Conservation (phyloP, 2,797 vertebrate species). For the Hoplostethus mediterraneus region DNA sequence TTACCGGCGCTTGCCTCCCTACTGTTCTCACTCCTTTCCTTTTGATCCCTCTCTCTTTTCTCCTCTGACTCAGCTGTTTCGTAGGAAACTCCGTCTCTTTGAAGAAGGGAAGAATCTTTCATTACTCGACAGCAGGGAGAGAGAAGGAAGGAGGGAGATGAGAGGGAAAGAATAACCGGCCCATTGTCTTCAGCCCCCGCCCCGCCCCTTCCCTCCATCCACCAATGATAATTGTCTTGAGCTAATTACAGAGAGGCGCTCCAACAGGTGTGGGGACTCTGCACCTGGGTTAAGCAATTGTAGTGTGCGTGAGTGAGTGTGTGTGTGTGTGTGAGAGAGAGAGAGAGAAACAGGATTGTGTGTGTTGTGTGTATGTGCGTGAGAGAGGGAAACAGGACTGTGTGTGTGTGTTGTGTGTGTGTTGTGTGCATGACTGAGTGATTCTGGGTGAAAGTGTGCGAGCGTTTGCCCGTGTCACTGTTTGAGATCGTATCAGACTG, state of each 20-base stretch:
- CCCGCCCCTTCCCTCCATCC: slow-evolving; percentile 60
- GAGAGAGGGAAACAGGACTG: slow-evolving; percentile 9
- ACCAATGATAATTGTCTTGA: slow-evolving; percentile 84
- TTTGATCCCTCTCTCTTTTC: slow-evolving; percentile 78
- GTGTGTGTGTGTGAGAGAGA: not conserved
- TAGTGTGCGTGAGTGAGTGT: not conserved
- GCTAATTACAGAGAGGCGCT: slow-evolving; percentile 88
- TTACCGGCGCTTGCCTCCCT: slow-evolving; percentile 71
- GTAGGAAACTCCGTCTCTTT: slow-evolving; percentile 87
- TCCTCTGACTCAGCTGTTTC: slow-evolving; percentile 88
- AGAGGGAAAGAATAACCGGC: slow-evolving; percentile 84
- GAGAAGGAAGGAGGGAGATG: slow-evolving; percentile 78
- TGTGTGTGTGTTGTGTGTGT: slow-evolving; percentile 13
- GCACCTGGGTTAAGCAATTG: slow-evolving; percentile 83
- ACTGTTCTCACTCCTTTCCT: slow-evolving; percentile 72
- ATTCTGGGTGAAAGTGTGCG: slow-evolving; percentile 77
- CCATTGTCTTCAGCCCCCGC: slow-evolving; percentile 82
- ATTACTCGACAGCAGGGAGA: slow-evolving; percentile 84
- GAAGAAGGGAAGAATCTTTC: slow-evolving; percentile 88
- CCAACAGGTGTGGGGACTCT: slow-evolving; percentile 85
- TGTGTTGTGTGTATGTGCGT: slow-evolving; percentile 13
- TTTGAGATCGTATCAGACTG: slow-evolving; percentile 65
- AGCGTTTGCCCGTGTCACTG: slow-evolving; percentile 61
- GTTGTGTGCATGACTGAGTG: slow-evolving; percentile 33
- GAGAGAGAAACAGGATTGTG: no score